Evolutionary conservation across 2,888 invertebrate species (phyloP), one percentile per base, ranked within the genome.

Genomic region (Ectobius pallidus): DNA sequence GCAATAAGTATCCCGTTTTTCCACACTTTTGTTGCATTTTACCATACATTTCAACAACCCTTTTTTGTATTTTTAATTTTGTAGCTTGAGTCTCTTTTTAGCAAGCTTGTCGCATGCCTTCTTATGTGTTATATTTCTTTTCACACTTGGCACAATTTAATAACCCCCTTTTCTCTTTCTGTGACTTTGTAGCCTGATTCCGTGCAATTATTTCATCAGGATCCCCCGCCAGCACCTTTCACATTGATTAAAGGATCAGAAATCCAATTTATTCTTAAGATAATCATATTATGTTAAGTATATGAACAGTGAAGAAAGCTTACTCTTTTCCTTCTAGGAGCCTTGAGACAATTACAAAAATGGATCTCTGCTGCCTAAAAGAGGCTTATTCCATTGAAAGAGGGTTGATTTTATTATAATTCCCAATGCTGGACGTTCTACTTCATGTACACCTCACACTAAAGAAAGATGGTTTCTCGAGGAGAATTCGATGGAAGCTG

Each of bases 21-120:
- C 6, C 11, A 58, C 4, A 52, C n/a, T 58, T 32, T 55, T 58
- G 11, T n/a, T n/a, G 58, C 14, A n/a, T 30, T 58, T 58, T 46
- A n/a, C 11, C 11, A 16, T 58, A 25, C 25, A 25, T 58, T 58
- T 30, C 58, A n/a, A n/a, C 30, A 30, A n/a, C 25, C 27, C 27
- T 1, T 0, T 58, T 58, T 58, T 16, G 34, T 34, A 7, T 7
- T 34, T 34, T 34, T 34, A 34, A 34, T 34, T 34, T 34, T 30
- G 25, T n/a, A n/a, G 58, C 58, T 30, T 58, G 52, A 1, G 1
- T 16, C n/a, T 32, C 32, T n/a, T n/a, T n/a, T 32, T 58, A n/a
- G 30, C n/a, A 2, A 65, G 65, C 46, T 65, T 46, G 44, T 30
- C 18, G 65, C 65, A 65, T 46, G 65, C 6, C 1, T n/a, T 4